Percentiles rank a stretch among this genome's conserved stretches.
Conservation (phyloP, 2,113 vertebrate genomes). For the Cebidichthys violaceus region DNA sequence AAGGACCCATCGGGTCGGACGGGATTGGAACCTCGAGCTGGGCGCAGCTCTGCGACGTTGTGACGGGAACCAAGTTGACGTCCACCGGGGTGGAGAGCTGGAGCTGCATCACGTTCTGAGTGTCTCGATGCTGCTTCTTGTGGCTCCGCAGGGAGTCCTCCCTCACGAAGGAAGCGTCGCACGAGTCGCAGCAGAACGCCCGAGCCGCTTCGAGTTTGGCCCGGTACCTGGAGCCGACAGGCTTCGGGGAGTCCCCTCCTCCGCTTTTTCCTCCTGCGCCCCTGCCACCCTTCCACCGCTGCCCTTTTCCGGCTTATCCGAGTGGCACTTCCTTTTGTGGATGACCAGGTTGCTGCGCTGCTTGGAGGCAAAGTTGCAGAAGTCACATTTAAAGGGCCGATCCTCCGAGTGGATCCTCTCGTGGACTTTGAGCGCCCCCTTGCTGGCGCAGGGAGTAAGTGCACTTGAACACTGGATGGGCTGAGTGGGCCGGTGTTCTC, state of each 20-base stretch:
- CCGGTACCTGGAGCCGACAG: conserved; percentile 86
- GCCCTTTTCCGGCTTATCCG: conserved; percentile 77
- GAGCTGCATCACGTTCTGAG: conserved; percentile 74
- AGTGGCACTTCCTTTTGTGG: conserved; percentile 91
- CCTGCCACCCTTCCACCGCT: conserved; percentile 32
- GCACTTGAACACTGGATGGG: conserved; percentile 91
- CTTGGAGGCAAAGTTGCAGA: conserved; percentile 94
- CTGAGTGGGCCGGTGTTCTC: conserved; percentile 89
- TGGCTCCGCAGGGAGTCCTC: conserved; percentile 97
- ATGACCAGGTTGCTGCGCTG: conserved; percentile 96
- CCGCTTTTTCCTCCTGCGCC: conserved; percentile 30
- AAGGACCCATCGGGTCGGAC: conserved; percentile 74
- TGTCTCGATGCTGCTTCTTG: conserved; percentile 90
- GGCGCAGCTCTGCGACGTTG: conserved; percentile 62
- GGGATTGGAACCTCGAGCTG: conserved; percentile 77
- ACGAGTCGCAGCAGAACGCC: conserved; percentile 90
- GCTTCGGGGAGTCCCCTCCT: conserved; percentile 77
- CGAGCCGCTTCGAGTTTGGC: conserved; percentile 92
- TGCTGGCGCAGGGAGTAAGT: conserved; percentile 94
- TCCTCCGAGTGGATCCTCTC: conserved; percentile 94
- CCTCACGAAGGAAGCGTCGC: conserved; percentile 92
- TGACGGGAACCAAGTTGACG: conserved; percentile 19
- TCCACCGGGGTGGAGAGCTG: conserved; percentile 80
- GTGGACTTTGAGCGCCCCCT: conserved; percentile 92
- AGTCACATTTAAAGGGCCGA: conserved; percentile 91